A percentile compares a stretch with the other conserved stretches of the same genome.
These are phyloP conservation scores for Boloria selene DNA, from an alignment of 2,888 invertebrate genomes.

Conservation along the genomic window DNA sequence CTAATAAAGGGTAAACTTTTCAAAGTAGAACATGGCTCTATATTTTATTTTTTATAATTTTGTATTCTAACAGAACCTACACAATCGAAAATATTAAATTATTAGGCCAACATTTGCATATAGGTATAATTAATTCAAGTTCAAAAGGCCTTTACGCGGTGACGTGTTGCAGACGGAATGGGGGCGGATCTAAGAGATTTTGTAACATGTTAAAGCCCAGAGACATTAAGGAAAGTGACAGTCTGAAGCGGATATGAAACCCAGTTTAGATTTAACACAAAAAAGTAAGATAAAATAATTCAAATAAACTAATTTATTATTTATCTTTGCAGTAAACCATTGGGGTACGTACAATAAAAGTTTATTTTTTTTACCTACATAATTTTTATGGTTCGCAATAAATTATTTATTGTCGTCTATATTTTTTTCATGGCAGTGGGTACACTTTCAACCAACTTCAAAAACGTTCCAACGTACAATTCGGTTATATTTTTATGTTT, in stretches of 20 bases:
- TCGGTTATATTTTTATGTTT: too few species aligned
- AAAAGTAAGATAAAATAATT: not conserved
- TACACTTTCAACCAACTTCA: too few species aligned
- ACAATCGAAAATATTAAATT: not conserved
- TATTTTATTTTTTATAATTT: too few species aligned
- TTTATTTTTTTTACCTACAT: too few species aligned
- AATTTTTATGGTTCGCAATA: too few species aligned
- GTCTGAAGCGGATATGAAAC: constrained; percentile 48
- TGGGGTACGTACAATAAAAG: too few species aligned
- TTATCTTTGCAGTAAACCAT: not conserved
- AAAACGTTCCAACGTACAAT: too few species aligned
- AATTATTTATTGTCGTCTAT: too few species aligned
- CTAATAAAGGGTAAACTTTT: too few species aligned
- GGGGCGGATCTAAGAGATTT: constrained; percentile 60
- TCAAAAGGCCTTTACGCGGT: not conserved
- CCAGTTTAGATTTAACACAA: constrained; percentile 6
- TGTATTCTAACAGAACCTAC: too few species aligned
- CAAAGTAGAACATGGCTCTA: too few species aligned
- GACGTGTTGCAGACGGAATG: constrained; percentile 51
- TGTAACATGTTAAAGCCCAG: constrained; percentile 53
- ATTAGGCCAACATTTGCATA: not conserved
- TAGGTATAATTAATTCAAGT: not conserved
- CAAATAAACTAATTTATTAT: not conserved
- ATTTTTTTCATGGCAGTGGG: too few species aligned
- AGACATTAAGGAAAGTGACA: constrained; percentile 57